Evolutionary conservation across 2,113 vertebrate genomes (phyloP).

Genomic region (Mobula hypostoma): DNA sequence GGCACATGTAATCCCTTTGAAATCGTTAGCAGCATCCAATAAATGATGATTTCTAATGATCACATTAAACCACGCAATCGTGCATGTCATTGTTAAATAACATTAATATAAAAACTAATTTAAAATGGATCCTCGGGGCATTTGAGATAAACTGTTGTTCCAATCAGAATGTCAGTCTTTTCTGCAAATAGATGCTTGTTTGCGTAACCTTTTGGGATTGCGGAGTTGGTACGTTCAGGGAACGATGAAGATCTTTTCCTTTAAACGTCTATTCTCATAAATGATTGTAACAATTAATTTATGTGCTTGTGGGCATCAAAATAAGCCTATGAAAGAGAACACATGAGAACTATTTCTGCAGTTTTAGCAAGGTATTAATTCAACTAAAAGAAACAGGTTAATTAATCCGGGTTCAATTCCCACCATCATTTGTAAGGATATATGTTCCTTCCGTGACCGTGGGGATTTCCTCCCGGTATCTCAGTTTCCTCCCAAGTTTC

Average conservation of each 20-base stretch:
- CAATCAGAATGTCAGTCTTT: background rate
- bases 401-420: too few species aligned
- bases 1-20: background rate
- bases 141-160: background rate
- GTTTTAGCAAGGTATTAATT: background rate
- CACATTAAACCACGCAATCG: background rate
- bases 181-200: background rate
- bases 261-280: background rate
- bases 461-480: too few species aligned
- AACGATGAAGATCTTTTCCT: background rate
- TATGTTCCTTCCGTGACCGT: too few species aligned
- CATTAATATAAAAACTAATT: slow-evolving; percentile 24
- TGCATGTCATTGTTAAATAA: slow-evolving; percentile 29
- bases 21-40: slow-evolving; percentile 18
- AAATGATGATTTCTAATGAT: background rate
- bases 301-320: background rate
- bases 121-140: slow-evolving; percentile 13
- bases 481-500: too few species aligned
- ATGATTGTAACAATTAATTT: background rate
- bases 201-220: background rate
- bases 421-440: too few species aligned
- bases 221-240: background rate
- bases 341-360: background rate
- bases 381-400: background rate
- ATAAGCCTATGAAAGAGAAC: background rate